These are phyloP conservation scores for Pyrrhosoma nymphula DNA, from an alignment of 2,888 invertebrate species.

Conservation along the genomic window DNA sequence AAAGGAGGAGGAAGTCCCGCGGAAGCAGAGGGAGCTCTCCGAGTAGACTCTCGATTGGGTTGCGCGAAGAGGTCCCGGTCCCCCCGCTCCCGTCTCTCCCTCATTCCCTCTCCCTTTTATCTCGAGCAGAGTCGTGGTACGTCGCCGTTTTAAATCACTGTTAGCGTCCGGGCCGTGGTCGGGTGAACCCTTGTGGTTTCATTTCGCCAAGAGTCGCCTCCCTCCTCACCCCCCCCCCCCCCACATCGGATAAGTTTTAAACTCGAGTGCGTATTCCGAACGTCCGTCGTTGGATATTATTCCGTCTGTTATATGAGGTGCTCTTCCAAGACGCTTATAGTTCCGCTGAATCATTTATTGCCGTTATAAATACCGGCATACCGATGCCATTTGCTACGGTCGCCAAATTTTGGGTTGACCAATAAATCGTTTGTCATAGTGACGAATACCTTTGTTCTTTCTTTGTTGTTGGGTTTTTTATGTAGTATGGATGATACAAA, in stretches of 20 bases:
- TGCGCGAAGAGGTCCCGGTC: not conserved
- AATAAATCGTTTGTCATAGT: too few species aligned
- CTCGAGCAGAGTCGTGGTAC: not conserved
- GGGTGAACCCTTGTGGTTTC: not conserved
- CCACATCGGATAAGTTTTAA: not conserved
- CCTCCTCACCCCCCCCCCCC: not conserved
- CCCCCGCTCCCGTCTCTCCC: not conserved
- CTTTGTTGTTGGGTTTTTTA: too few species aligned
- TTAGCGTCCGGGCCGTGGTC: not conserved
- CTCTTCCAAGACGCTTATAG: too few species aligned
- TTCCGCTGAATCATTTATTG: too few species aligned
- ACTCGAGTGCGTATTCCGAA: not conserved
- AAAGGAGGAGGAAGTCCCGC: not conserved
- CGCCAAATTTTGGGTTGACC: too few species aligned
- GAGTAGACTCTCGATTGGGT: not conserved
- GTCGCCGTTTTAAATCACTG: slow-evolving; percentile 5
- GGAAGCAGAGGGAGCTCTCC: not conserved
- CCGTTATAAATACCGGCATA: too few species aligned
- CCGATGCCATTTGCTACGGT: too few species aligned
- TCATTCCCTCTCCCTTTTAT: not conserved
- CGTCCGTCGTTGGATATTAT: not conserved
- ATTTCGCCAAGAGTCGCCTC: too few species aligned
- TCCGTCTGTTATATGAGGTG: not conserved
- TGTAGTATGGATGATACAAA: too few species aligned
- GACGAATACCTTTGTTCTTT: too few species aligned